Percentiles rank a stretch among this genome's conserved stretches.
Evolutionary conservation across 1,140 invertebrate species (phyloP).

Genomic region (Apolygus lucorum): DNA sequence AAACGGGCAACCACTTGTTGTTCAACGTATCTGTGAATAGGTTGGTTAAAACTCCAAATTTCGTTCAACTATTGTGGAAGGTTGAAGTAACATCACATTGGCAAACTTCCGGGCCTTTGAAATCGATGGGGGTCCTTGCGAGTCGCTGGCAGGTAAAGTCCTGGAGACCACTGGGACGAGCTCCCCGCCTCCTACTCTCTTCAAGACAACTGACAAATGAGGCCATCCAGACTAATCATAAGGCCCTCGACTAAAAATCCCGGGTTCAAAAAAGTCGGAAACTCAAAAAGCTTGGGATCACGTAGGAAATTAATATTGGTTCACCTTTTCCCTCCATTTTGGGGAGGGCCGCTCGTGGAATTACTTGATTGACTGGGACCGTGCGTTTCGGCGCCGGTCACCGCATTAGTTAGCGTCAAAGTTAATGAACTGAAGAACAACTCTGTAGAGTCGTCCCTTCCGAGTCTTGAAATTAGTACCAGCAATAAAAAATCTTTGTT

Average conservation of each 20-base stretch:
- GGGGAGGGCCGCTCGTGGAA: not conserved
- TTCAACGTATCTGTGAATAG: too few relatives aligned
- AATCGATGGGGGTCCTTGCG: too few relatives aligned
- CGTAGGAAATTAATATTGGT: constrained; percentile 9
- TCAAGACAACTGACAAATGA: constrained; percentile 4
- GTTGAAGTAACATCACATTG: too few relatives aligned
- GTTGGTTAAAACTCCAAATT: too few relatives aligned
- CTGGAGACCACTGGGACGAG: too few relatives aligned
- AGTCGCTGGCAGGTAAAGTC: too few relatives aligned
- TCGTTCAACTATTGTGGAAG: too few relatives aligned
- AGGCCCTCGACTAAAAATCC: constrained; percentile 1
- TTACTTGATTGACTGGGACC: constrained; percentile 6
- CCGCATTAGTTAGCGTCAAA: constrained; percentile 8
- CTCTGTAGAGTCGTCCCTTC: too few relatives aligned
- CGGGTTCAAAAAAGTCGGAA: not conserved
- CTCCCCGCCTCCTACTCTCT: not conserved
- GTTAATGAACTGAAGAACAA: not conserved
- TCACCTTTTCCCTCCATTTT: not conserved
- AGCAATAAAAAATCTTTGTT: too few relatives aligned
- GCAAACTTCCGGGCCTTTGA: too few relatives aligned
- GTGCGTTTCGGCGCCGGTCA: constrained; percentile 1
- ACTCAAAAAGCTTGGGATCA: not conserved
- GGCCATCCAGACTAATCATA: not conserved
- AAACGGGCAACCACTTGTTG: too few relatives aligned
- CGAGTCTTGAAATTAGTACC: too few relatives aligned